Base-by-base conservation (phyloP, 2,888 invertebrate species). In the Chloroclysta siterata region DNA sequence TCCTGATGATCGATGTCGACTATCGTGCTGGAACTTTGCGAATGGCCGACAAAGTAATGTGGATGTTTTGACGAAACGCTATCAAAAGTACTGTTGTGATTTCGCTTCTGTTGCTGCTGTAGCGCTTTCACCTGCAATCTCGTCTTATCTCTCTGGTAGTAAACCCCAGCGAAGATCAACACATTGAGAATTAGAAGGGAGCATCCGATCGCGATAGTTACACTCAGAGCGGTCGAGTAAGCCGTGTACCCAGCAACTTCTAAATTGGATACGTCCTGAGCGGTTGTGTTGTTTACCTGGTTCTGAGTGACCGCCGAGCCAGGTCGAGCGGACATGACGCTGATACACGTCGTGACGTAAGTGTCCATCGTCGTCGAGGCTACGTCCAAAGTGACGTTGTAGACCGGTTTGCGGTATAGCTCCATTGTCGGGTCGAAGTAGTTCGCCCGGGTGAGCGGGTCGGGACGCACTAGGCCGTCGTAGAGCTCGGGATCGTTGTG, bases 401-500 rank as follows among this genome's bases (percentile, higher is more conserved):
- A 91, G 66, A 94, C 85, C 72, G 95, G 93, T 75, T 94, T 94
- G 76, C 95, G 93, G 78, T 95, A 94, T 61, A 95, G 94, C 77
- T 94, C 94, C 60, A 92, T 81, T 5, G 94, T 94, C 0, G 95
- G 94, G 79, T 95, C 94, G 85, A 94, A 94, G 81, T 94, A 94
- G 84, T 94, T 94, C 64, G 94, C 93, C 64, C 96, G 93, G 65
- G 95, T 95, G 69, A 97, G 93, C 22, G 97, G 97, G 89, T 97
- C 97, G 29, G 97, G 96, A 58, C 98, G 95, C 33, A 98, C 97
- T 47, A 96, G 94, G 15, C 98, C 98, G 82, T 98, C 98, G 93
- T 98, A 98, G 61, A 98, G 93, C 75, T 96, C 96, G 65, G 96
- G 96, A 85, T 98, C 97, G 81, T 97, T 96, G 92, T 98, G 97